phyloP scores from a whole-genome alignment of 2,888 invertebrate genomes.

The Stenoptilia bipunctidactyla region DNA sequence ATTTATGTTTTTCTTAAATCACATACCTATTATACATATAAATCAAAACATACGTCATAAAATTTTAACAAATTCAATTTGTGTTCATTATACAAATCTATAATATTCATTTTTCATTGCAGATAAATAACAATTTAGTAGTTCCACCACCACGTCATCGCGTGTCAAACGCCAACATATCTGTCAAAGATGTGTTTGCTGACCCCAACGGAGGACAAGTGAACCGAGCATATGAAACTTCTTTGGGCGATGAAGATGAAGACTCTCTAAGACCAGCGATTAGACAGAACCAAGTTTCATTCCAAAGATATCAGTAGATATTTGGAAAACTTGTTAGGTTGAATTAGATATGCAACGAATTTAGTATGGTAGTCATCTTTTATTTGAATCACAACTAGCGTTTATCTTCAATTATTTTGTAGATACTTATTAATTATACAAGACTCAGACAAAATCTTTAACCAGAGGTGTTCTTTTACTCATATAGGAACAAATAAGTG shows the following conservation, averaged over 20 bases:
- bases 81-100: too few species aligned
- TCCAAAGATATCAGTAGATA: constrained; percentile 49
- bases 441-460: too few species aligned
- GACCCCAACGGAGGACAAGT: constrained; percentile 81
- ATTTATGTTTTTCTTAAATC: too few species aligned
- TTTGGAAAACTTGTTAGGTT: constrained; percentile 5
- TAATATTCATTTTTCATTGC: constrained; percentile 19
- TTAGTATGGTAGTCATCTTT: constrained; percentile 15
- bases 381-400: background rate
- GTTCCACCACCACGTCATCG: constrained; percentile 76
- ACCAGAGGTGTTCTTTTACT: too few species aligned
- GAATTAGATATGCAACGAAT: constrained; percentile 14
- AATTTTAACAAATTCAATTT: too few species aligned
- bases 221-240: constrained; percentile 82
- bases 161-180: constrained; percentile 82
- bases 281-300: constrained; percentile 75
- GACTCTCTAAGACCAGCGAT: constrained; percentile 82
- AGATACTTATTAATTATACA: too few species aligned
- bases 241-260: constrained; percentile 74
- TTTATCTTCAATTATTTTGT: too few species aligned
- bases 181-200: constrained; percentile 83
- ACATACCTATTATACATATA: too few species aligned
- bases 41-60: too few species aligned
- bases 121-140: constrained; percentile 74
- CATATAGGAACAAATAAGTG: too few species aligned